Evolutionary conservation across 2,888 invertebrate genomes (phyloP), one percentile per base, ranked within the genome.

Genomic region (Pyralis farinalis): DNA sequence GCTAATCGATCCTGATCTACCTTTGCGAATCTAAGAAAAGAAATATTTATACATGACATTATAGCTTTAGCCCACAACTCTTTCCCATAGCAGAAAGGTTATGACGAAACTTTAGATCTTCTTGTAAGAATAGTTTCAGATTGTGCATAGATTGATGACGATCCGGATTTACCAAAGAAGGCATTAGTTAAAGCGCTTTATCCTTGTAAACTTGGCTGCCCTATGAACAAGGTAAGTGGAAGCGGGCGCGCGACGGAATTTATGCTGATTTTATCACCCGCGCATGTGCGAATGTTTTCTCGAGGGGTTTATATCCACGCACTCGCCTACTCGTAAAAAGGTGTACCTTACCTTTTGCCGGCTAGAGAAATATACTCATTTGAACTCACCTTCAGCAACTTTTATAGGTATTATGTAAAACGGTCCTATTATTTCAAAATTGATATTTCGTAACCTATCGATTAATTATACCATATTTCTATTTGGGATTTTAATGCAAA

Each of bases 221-320:
- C 21, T 46, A 45, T 39, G 44, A 32, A 35, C 22, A 31, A 37
- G 38, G 37, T 38, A 39, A 30, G 29, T 29, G 41, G 31, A 32
- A 39, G 40, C 10, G 21, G 30, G 36, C 25, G 16, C 32, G 40
- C 32, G 50, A 46, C 44, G 33, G 20, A 51, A 47, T 51, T 51
- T 51, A 47, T 51, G 47, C 39, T 40, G 46, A 47, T 46, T 42
- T 44, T 51, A 46, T 46, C 47, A 44, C 38, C 33, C 12, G 10
- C 42, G 29, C 40, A 43, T 35, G 36, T 40, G 43, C 37, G 44
- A 45, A 38, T 42, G 40, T 37, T 37, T 40, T 37, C 46, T 39
- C 33, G 1, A 7, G 34, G 27, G 45, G 39, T 36, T n/a, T 34
- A 34, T 31, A 40, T 30, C 34, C 22, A 40, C 34, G 40, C 35